Conservation (phyloP, 1,140 invertebrate species). For the Chironomus striatipennis region DNA sequence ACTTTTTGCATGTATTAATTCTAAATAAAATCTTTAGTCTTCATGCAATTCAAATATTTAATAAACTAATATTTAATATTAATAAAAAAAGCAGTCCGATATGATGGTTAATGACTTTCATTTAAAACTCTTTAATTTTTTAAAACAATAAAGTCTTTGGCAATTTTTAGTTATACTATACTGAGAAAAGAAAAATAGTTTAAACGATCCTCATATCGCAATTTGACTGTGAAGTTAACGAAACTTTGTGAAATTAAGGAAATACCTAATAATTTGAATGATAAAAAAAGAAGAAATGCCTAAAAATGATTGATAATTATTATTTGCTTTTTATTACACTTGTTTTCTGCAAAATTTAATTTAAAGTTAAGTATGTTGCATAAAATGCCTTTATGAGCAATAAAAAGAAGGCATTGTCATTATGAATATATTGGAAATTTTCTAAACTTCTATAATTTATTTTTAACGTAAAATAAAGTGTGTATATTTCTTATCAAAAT, state of each 20-base stretch:
- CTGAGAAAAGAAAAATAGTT: background rate
- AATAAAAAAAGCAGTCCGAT: background rate
- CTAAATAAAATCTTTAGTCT: too few relatives aligned
- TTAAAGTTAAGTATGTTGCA: background rate
- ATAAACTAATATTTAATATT: background rate
- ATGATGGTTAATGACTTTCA: background rate
- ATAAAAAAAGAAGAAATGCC: background rate
- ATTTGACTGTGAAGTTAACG: slow-evolving; percentile 25
- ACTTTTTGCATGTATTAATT: too few relatives aligned
- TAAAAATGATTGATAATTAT: background rate
- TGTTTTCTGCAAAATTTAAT: background rate
- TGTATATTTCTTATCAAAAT: background rate
- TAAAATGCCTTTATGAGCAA: background rate
- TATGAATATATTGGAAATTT: too few relatives aligned
- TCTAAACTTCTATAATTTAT: background rate
- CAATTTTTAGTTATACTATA: background rate
- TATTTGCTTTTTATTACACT: background rate
- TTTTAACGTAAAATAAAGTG: background rate
- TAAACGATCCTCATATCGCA: slow-evolving; percentile 27
- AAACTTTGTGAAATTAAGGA: background rate
- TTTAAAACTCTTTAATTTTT: background rate
- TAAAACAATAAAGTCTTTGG: background rate
- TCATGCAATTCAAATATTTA: too few relatives aligned
- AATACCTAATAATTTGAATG: background rate
- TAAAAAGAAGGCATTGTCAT: background rate